Percentiles rank a stretch among this genome's conserved stretches.
Conservation (phyloP, 1,140 invertebrate genomes). For the Asobara japonica region DNA sequence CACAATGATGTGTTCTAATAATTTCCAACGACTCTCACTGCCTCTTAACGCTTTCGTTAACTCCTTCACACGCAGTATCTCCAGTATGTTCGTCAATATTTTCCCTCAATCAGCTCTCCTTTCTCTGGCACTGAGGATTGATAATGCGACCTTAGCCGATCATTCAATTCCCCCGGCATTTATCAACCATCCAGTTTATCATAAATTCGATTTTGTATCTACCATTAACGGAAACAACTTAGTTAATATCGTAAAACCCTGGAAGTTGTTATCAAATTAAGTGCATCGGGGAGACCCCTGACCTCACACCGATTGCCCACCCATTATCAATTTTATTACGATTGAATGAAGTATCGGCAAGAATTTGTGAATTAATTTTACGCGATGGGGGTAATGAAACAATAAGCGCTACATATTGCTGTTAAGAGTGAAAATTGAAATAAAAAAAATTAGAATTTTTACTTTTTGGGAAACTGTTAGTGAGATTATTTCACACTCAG, state of each 20-base stretch:
- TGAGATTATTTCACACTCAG: no score
- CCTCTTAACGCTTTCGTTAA: conserved; percentile 35
- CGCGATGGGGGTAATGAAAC: no score
- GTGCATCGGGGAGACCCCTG: conserved; percentile 7
- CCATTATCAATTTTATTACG: neutral
- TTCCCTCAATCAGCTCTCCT: neutral
- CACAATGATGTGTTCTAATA: conserved; percentile 18
- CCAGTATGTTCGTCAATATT: conserved; percentile 14
- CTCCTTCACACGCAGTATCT: conserved; percentile 14
- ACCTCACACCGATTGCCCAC: conserved; percentile 17
- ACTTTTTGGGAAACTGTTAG: no score
- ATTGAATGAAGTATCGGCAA: neutral
- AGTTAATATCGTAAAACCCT: neutral
- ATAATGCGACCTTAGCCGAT: neutral
- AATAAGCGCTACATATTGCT: no score
- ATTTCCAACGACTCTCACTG: conserved; percentile 31
- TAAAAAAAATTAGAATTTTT: no score
- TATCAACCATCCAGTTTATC: neutral
- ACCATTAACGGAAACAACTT: neutral
- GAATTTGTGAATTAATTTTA: no score
- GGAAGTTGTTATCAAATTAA: conserved; percentile 14
- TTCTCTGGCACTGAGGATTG: neutral
- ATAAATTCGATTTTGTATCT: neutral
- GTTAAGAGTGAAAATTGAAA: no score
- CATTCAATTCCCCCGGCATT: neutral